Evolutionary conservation across 2,888 invertebrate species (phyloP), one percentile per base, ranked within the genome.

Genomic region (Copidosoma aretas): DNA sequence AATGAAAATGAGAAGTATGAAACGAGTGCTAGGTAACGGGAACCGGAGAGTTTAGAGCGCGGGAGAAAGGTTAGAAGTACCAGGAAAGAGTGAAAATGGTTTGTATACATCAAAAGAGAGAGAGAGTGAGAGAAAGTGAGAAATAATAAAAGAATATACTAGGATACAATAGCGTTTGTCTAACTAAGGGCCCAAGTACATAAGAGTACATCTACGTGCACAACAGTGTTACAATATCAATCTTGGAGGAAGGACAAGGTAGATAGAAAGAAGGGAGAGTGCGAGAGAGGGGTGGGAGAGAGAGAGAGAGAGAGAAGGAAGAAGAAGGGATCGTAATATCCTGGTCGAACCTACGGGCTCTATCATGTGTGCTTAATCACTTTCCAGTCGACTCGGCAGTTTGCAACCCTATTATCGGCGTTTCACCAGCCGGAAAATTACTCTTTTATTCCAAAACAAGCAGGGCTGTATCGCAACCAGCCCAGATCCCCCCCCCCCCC

Each of bases 311-410:
- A 61, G 52, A 52, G 46, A 63, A 1, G 56, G 12, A 39, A 66
- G 67, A 71, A 63, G 51, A 71, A 60, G 57, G 73, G 75, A 53
- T 24, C 41, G 79, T 78, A 79, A 81, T 82, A 81, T 82, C 80
- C 81, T 81, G 81, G 81, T 78, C 79, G 77, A 80, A 81, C 81
- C 78, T 79, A 79, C 79, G 77, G 78, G 77, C 76, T 81, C 80
- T 78, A 79, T 82, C 83, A 81, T 83, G 83, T 82, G 81, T 82
- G 82, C 82, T 81, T 81, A 83, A 83, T 83, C 82, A 82, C 81
- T 82, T 83, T 82, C 82, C 82, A 82, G 82, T 82, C 82, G 82
- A 82, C 81, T 83, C 81, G 82, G 79, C 80, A 81, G 80, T 79
- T 80, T 80, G 81, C 81, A 80, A 80, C 78, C 81, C 82, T 81